Base-by-base conservation (phyloP, 2,888 invertebrate genomes). In the Lapara coniferarum region DNA sequence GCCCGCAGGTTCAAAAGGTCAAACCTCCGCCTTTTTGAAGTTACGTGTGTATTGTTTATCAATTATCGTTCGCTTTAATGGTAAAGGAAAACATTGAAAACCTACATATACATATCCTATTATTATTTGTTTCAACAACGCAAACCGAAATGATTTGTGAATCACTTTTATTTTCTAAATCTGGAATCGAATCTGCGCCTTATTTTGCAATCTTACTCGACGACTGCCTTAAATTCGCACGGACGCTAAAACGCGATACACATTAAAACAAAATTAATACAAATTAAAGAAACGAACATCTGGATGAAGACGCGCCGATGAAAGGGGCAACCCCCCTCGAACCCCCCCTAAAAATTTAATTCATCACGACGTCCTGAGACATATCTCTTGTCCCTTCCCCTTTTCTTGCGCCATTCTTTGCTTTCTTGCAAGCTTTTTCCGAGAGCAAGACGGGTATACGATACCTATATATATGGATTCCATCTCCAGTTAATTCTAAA, bases 331-430 rank as follows among this genome's bases (percentile, higher is more conserved):
- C 81, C 73, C 83, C 87, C 85, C 85, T 89, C 79, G 79, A 80
- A 85, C 88, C 92, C 92, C 92, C 93, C 87, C 92, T 92, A 92
- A 93, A 93, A 93, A 93, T 93, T 93, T 93, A 93, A 93, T 93
- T 93, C 93, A 93, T 93, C 93, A 93, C 91, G 84, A 84, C 88
- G 84, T 81, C 83, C 88, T 87, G 90, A 91, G 92, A 93, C 92
- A 92, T 90, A 91, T 93, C 92, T 90, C 79, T 37, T 86, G 89
- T 89, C 90, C 90, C 90, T 88, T 89, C 89, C 91, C 92, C 89
- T 89, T 58, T 91, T 91, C 88, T 91, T 89, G 85, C 86, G 83
- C 91, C 89, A 90, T 93, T 93, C 93, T 93, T 92, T 92, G 89
- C 91, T 91, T 93, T 92, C 93, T 93, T 92, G 89, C 88, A 89